Evolutionary conservation across 2,797 vertebrate species (phyloP).

Genomic region (Garrulus glandarius): DNA sequence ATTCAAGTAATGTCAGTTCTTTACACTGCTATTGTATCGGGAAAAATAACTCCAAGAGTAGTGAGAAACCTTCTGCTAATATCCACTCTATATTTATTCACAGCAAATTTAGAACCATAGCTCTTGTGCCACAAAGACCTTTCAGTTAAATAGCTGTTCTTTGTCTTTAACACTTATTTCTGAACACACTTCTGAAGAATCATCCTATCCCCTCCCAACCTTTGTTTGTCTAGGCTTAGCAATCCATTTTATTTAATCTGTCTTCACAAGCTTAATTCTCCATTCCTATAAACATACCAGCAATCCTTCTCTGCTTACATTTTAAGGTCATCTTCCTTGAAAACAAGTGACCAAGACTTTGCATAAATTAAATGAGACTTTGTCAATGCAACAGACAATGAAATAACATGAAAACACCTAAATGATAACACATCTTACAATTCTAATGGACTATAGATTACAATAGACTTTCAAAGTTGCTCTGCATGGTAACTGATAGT

Average conservation of each 20-base stretch:
- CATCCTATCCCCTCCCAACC: background rate
- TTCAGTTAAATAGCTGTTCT: background rate
- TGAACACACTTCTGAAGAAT: background rate
- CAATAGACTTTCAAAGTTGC: background rate
- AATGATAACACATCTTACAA: background rate
- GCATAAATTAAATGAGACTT: background rate
- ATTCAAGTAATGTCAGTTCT: background rate
- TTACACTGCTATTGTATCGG: background rate
- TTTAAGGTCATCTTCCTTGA: background rate
- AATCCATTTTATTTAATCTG: background rate
- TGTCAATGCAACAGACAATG: background rate
- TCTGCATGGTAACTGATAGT: background rate
- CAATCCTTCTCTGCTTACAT: background rate
- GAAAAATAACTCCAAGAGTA: background rate
- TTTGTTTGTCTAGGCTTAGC: constrained; percentile 1
- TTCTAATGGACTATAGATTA: background rate
- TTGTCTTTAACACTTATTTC: background rate
- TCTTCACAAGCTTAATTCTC: background rate
- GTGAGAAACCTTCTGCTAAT: background rate
- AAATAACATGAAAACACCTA: background rate
- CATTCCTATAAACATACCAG: background rate
- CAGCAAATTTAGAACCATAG: background rate
- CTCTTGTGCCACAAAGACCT: background rate
- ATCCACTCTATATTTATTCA: background rate
- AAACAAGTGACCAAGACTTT: background rate